A percentile compares a stretch with the other conserved stretches of the same genome.
phyloP scores from a whole-genome alignment of 2,888 invertebrate genomes.

The Cryptocheilus praepositus region DNA sequence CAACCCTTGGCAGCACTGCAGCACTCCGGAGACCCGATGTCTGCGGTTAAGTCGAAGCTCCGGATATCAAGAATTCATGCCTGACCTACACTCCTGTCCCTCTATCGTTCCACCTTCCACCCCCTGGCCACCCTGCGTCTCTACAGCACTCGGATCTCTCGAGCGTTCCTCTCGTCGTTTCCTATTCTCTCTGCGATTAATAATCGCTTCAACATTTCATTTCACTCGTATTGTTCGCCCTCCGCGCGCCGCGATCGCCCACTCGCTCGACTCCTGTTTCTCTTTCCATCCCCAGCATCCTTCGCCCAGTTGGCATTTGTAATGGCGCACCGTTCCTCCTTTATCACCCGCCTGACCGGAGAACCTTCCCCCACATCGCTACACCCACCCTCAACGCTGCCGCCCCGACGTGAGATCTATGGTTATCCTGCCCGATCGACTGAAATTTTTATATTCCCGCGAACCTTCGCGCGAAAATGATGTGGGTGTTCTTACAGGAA shows the following conservation, averaged over 20 bases:
- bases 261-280: slow-evolving; percentile 11
- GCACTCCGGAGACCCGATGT: slow-evolving; percentile 57
- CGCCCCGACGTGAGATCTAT: slow-evolving; percentile 10
- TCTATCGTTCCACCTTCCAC: neutral
- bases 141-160: slow-evolving; percentile 27
- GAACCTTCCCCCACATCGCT: neutral
- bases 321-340: slow-evolving; percentile 12
- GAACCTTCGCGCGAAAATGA: slow-evolving; percentile 31
- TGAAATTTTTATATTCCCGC: slow-evolving; percentile 44
- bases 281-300: slow-evolving; percentile 12
- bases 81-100: slow-evolving; percentile 57
- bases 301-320: slow-evolving; percentile 1
- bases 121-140: neutral
- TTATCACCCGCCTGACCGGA: slow-evolving; percentile 2
- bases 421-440: slow-evolving; percentile 21
- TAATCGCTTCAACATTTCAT: slow-evolving; percentile 40
- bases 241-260: neutral
- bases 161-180: slow-evolving; percentile 27
- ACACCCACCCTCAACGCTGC: neutral
- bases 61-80: slow-evolving; percentile 65
- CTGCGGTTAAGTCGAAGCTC: slow-evolving; percentile 63
- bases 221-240: slow-evolving; percentile 1
- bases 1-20: slow-evolving; percentile 40
- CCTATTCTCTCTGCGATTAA: slow-evolving; percentile 32
- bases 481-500: slow-evolving; percentile 32